These are phyloP conservation scores for Empis stercorea DNA, from an alignment of 2,888 invertebrate genomes.

Conservation along the genomic window DNA sequence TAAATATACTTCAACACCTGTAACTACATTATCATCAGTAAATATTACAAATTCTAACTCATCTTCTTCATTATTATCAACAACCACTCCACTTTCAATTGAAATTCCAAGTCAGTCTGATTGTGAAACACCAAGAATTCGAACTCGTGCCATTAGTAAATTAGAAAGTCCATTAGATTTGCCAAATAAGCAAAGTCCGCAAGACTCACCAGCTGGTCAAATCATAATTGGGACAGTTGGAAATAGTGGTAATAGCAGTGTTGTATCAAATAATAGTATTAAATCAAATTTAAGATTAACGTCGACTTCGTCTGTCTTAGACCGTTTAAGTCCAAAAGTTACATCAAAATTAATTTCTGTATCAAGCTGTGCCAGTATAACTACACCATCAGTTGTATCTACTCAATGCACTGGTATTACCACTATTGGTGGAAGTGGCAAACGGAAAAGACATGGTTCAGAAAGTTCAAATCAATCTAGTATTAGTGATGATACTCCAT, in stretches of 20 bases:
- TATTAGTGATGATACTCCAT: conserved; percentile 41
- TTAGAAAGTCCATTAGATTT: conserved; percentile 51
- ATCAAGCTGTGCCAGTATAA: background rate
- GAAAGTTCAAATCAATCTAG: conserved; percentile 58
- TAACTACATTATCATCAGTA: background rate
- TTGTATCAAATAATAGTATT: conserved; percentile 28
- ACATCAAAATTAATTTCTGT: conserved; percentile 11
- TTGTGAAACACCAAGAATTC: conserved; percentile 39
- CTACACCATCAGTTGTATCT: background rate
- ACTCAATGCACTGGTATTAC: background rate
- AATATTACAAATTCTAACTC: too few relatives aligned
- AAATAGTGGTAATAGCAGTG: conserved; percentile 5
- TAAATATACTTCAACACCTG: background rate
- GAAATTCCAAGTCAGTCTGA: conserved; percentile 57
- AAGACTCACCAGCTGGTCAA: conserved; percentile 33
- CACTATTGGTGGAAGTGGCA: conserved; percentile 21
- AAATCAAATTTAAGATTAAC: conserved; percentile 15
- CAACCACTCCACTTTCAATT: conserved; percentile 55
- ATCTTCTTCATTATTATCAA: background rate
- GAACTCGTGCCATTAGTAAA: conserved; percentile 56
- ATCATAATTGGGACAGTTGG: too few relatives aligned
- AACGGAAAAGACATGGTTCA: conserved; percentile 67
- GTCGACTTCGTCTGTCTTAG: conserved; percentile 14
- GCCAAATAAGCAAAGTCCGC: conserved; percentile 39
- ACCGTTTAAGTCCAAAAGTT: conserved; percentile 22